phyloP scores from a whole-genome alignment of 2,113 vertebrate genomes.

The Thamnophis sirtalis region DNA sequence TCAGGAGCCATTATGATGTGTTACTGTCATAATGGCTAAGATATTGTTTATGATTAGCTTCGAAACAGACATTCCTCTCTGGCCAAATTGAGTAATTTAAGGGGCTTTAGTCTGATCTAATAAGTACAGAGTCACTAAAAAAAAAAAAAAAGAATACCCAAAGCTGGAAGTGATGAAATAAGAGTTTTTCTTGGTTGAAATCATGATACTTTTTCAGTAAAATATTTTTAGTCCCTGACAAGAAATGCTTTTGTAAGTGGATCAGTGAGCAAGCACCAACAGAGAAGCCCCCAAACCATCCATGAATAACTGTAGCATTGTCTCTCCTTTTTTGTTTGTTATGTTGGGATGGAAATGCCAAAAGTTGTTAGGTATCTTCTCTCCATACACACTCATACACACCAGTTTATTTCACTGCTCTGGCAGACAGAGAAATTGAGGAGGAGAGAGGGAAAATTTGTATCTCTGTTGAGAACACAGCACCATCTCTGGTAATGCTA shows the following conservation, averaged over 20 bases:
- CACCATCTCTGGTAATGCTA: constrained; percentile 18
- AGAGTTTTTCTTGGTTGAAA: background rate
- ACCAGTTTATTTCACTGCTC: constrained; percentile 7
- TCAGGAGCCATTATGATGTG: constrained; percentile 28
- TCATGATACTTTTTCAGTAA: background rate
- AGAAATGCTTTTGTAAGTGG: background rate
- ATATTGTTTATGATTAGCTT: background rate
- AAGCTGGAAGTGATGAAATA: background rate
- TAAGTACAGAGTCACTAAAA: background rate
- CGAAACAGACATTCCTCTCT: background rate
- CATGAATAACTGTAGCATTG: background rate
- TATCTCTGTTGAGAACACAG: constrained; percentile 8
- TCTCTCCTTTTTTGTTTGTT: background rate
- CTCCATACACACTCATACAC: background rate
- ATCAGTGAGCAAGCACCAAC: background rate
- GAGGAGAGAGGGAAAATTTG: background rate
- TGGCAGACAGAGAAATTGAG: background rate
- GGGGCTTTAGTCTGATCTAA: background rate
- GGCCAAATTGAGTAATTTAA: constrained; percentile 3
- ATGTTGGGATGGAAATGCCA: background rate
- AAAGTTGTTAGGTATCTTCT: background rate
- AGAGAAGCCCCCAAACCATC: background rate
- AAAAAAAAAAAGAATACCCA: too few species aligned
- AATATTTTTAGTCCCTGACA: background rate
- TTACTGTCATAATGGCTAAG: constrained; percentile 45